Base-by-base conservation (phyloP, 1,140 invertebrate genomes). In the Lutraria rhynchaena region DNA sequence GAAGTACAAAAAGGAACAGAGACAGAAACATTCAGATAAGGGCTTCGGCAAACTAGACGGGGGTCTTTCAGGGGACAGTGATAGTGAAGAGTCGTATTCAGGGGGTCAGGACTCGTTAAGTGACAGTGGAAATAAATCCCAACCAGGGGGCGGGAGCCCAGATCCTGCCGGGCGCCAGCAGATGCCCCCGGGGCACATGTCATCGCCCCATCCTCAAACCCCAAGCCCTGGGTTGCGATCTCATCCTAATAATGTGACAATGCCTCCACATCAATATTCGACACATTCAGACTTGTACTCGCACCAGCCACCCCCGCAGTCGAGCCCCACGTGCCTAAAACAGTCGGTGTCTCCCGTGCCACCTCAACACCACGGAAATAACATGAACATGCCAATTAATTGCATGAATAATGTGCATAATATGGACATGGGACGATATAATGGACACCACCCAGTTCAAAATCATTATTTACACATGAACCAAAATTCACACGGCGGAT, bases 1-100 rank as follows among this genome's bases (percentile, higher is more conserved):
- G 98, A 99, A 99, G 93, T 99, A 97, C 97, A 99, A 99, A 95
- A 99, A 99, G 94, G 98, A 99, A 93, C 97, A 99, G 94, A 98
- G 99, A 58, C 83, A 85, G 41, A 92, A 88, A 82, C 85, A 87
- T 33, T 83, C 95, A 96, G 95, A 98, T 97, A 96, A 95, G 94
- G 81, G 70, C 1, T 24, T 80, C 3, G 81, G 76, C 13, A 82
- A 83, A 35, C 74, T 78, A 19, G 86, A 86, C 41, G 86, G 87
- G 3, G 83, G 80, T 73, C 33, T 86, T 15, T 83, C 85, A 3
- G 82, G 83, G 22, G 86, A 87, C 17, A 86, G 83, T 80, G 86
- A 87, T 53, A 87, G 86, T 51, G 85, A 87, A 33, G 84, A 83
- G 60, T 87, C 86, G 17, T 70, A 83, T 55, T 85, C 83, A 9